Evolutionary conservation across 2,113 vertebrate genomes (phyloP), one percentile per base, ranked within the genome.

Genomic region (Ammodytes marinus): DNA sequence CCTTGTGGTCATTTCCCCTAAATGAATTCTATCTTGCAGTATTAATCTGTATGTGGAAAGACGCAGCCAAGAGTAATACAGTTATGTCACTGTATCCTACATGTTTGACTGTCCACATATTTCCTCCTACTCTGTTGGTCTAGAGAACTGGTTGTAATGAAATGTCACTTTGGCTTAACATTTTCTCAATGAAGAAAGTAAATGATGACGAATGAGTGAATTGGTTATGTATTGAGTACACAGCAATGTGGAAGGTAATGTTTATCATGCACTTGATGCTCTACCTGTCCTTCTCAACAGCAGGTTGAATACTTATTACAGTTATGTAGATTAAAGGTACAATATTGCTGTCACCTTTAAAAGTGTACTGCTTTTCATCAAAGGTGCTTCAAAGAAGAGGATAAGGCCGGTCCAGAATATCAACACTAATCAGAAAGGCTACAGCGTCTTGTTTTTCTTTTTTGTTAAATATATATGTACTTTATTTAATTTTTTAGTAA

Each of bases 261-360:
- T 74, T 70, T 84, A 50, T 80, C 19, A 46, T 71, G 47, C 70
- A 65, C 54, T 79, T 12, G 55, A 40, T 59, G 42, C 77, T 78
- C 82, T 68, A 54, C 47, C 46, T 8, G 64, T 55, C 37, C 82
- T 74, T 61, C 45, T 80, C 27, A 45, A 64, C n/a, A 73, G 50
- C 15, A 69, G 73, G 57, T 75, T 67, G 43, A 69, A 40, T 69
- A 54, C 17, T 69, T 50, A 64, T 54, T 85, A 53, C 9, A 5
- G 43, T 82, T 55, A 63, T 73, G 63, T 83, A 82, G 49, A 79
- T 76, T 84, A 69, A 91, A 83, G 87, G 85, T 89, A 90, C 87
- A 72, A 6, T 76, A 45, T 82, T 75, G 39, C 80, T 76, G 52
- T 60, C 9, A 69, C 52, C 42, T 63, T 81, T 9, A 70, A 66